Evolutionary conservation across 2,797 vertebrate species (phyloP), one percentile per base, ranked within the genome.

Genomic region (Sparidentex hasta): DNA sequence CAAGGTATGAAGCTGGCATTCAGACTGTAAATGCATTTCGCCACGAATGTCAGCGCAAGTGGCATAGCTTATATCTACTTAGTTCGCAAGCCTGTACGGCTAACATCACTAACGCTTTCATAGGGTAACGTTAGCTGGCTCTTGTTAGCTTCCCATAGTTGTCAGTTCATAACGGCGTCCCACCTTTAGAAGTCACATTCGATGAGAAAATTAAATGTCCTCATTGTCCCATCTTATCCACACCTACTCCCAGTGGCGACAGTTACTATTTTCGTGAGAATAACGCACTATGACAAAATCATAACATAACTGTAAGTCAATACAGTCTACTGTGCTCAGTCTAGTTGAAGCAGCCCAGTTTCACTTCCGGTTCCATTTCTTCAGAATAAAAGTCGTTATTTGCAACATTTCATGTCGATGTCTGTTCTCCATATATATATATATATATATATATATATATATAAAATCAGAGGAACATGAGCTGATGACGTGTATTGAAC

Each of bases 111-210:
- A 4, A 51, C 27, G 70, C 71, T 66, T 21, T 44, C 61, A 54
- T 17, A 29, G 7, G 63, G 25, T 50, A 83, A 67, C 75, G 68
- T 57, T 75, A 78, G 71, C 61, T 75, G 74, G 44, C 44, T 46
- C 1, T 23, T 5, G 16, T 38, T 46, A 77, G 59, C 73, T 18
- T 76, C 55, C 23, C 52, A 33, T 0, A 70, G 2, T 44, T 20
- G 44, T 61, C 4, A 48, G n/a, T 58, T 57, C 3, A 52, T 47
- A 29, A 64, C 61, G 43, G 29, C 59, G 57, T 74, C 86, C 46
- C 82, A 95, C 94, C 94, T 93, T 92, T 76, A 91, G 51, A 74
- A 29, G 57, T 74, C 59, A 72, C 88, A 76, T 85, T 78, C 82
- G 12, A 76, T 52, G 64, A 80, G 23, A 41, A 38, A 76, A 23